These are phyloP conservation scores for Lasius fuliginosus DNA, from an alignment of 2,888 invertebrate genomes.

Conservation along the genomic window DNA sequence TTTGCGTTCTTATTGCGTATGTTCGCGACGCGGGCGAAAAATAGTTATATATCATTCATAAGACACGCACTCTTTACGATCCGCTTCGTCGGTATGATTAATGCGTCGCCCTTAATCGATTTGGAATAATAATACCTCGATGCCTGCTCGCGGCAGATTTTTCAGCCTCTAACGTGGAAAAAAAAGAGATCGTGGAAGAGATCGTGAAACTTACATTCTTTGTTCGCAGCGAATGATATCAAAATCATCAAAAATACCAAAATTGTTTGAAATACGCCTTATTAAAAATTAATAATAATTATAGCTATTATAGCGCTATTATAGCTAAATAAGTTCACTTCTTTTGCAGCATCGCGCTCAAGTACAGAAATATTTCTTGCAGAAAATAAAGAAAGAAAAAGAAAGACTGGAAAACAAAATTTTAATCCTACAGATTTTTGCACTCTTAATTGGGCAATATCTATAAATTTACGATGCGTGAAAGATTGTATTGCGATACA, in stretches of 20 bases:
- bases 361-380: background rate
- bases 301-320: background rate
- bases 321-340: background rate
- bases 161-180: background rate
- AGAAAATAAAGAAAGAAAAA: background rate
- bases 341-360: background rate
- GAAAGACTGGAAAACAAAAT: background rate
- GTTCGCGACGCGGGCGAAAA: background rate
- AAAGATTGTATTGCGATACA: constrained; percentile 6
- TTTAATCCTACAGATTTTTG: background rate
- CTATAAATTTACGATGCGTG: constrained; percentile 10
- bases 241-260: background rate
- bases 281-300: constrained; percentile 1
- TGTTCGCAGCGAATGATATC: background rate
- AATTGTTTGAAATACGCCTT: background rate
- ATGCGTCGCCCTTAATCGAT: constrained; percentile 74
- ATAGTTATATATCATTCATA: constrained; percentile 45
- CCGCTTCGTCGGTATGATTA: constrained; percentile 72
- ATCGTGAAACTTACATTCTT: constrained; percentile 4
- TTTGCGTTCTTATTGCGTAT: background rate
- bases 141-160: constrained; percentile 38
- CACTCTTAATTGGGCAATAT: background rate
- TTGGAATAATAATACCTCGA: constrained; percentile 64
- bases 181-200: constrained; percentile 1
- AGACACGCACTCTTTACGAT: constrained; percentile 44